Conservation (phyloP, 2,797 vertebrate species). For the Anniella stebbinsi region DNA sequence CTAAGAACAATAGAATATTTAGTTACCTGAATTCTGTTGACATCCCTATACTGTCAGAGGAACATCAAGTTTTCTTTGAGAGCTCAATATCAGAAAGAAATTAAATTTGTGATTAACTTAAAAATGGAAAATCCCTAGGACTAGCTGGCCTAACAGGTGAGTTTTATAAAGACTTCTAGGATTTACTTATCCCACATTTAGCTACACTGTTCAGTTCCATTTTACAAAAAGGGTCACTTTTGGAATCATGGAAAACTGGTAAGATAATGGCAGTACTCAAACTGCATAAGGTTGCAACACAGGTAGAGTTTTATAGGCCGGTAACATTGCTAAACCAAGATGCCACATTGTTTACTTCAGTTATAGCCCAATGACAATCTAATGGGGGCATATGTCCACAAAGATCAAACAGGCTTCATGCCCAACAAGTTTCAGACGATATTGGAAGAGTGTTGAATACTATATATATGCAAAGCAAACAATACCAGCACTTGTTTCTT, state of each 20-base stretch:
- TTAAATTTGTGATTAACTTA: not conserved
- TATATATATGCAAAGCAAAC: no score
- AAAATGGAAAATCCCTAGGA: not conserved
- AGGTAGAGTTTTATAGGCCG: not conserved
- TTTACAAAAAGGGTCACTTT: not conserved
- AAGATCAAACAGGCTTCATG: no score
- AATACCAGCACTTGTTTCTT: no score
- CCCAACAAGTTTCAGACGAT: not conserved
- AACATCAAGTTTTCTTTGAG: not conserved
- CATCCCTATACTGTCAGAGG: not conserved
- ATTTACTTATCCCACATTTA: not conserved
- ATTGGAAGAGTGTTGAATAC: no score
- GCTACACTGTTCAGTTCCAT: not conserved
- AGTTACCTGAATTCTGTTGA: no score
- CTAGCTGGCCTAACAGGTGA: not conserved
- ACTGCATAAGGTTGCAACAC: not conserved
- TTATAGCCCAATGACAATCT: not conserved
- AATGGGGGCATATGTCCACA: no score
- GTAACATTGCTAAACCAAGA: not conserved
- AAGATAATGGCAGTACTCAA: no score
- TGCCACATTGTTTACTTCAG: not conserved
- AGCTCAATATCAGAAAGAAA: not conserved
- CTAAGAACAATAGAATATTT: no score
- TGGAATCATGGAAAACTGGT: no score
- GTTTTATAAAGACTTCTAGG: not conserved